Evolutionary conservation across 1,140 invertebrate genomes (phyloP), one percentile per base, ranked within the genome.

Genomic region (Bombus confusus): DNA sequence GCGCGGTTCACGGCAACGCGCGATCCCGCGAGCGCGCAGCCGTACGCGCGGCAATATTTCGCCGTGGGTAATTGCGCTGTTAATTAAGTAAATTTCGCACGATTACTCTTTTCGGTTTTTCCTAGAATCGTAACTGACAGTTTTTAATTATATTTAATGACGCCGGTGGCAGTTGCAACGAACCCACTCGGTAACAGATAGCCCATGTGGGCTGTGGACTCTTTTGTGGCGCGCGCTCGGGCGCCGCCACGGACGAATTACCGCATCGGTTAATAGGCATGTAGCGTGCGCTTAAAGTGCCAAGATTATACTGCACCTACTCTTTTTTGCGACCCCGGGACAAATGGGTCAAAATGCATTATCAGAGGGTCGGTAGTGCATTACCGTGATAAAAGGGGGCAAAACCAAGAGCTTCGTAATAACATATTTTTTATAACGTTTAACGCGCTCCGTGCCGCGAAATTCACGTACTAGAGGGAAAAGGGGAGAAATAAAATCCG

Each of bases 371-470:
- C 25, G 18, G 37, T 31, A 69, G 78, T 85, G 83, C 83, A 85
- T 85, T 85, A 85, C 62, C 83, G 62, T 81, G 83, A 81, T 85
- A 85, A 85, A 81, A 85, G 83, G 69, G 43, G 59, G 39, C 28
- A n/a, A 85, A 85, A 85, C 78, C 78, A 43, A 81, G 78, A 59
- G 71, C 43, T 31, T 28, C 59, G 83, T 81, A 57, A 74, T 85
- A 81, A 85, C 77, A 85, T 85, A 85, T 85, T 85, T 85, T 85
- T 85, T 85, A 85, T 68, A 85, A 81, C 83, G 83, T 75, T 73
- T 74, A 80, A 68, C 78, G 28, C 57, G 78, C 68, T 66, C 73
- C 66, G 18, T 15, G 39, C 18, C 10, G 22, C 28, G 64, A 31
- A 71, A 86, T 69, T 43, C 47, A 28, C 39, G 34, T 59, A 2